Percentiles rank a stretch among this genome's conserved stretches.
phyloP scores from a whole-genome alignment of 1,140 invertebrate species.

The Rhyzopertha dominica region DNA sequence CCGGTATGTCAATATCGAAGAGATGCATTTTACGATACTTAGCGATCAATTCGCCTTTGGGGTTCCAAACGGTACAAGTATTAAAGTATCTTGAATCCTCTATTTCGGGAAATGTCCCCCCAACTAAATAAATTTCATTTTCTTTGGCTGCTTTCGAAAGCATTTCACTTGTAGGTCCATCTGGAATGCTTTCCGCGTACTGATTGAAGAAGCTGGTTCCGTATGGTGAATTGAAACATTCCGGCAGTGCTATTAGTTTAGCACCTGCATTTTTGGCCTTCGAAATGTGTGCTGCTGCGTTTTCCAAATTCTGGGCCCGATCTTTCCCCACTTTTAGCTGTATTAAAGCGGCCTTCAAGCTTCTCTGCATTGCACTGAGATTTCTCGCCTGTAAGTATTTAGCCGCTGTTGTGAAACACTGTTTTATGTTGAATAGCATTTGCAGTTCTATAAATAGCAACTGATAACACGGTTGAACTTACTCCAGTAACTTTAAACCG shows the following conservation, averaged over 20 bases:
- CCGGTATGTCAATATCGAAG: constrained; percentile 93
- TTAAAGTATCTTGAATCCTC: constrained; percentile 73
- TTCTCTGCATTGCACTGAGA: constrained; percentile 2
- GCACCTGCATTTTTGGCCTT: constrained; percentile 70
- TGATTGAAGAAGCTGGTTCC: constrained; percentile 82
- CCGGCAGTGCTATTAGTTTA: constrained; percentile 75
- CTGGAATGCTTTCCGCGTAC: constrained; percentile 81
- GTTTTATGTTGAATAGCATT: no score
- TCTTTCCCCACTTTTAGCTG: constrained; percentile 72
- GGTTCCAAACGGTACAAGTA: constrained; percentile 85
- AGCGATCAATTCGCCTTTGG: constrained; percentile 67
- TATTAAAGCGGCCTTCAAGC: constrained; percentile 56
- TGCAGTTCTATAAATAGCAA: no score
- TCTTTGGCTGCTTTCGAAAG: constrained; percentile 73
- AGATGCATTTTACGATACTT: constrained; percentile 84
- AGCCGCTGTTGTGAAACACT: no score
- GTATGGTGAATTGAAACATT: constrained; percentile 94
- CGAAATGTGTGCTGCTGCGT: constrained; percentile 67
- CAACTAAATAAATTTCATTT: constrained; percentile 76
- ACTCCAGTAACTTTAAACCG: no score
- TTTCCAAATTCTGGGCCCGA: constrained; percentile 70
- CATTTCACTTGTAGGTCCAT: constrained; percentile 64
- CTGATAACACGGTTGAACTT: no score
- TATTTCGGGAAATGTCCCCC: constrained; percentile 84
- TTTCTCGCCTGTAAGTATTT: no score